Conservation (phyloP, 2,797 vertebrate species). For the Poecilia picta region DNA sequence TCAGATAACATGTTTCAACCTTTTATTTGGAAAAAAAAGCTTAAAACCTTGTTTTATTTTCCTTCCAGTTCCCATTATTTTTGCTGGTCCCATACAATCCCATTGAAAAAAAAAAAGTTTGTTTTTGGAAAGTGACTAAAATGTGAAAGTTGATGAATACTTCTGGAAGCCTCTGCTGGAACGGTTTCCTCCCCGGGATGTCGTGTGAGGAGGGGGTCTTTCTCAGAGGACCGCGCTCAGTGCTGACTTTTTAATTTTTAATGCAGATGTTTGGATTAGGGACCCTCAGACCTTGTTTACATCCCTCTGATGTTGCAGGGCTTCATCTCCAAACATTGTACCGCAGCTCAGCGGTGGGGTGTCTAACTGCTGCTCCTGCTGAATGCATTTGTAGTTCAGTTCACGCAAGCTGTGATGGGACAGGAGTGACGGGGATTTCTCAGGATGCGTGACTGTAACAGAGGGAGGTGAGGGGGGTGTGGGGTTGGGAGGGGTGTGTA, state of each 20-base stretch:
- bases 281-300: constrained; percentile 74
- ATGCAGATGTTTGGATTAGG: constrained; percentile 71
- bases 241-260: constrained; percentile 77
- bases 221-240: constrained; percentile 70
- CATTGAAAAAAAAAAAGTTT: not conserved
- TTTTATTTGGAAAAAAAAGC: not conserved
- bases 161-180: constrained; percentile 24
- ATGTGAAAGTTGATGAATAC: not conserved
- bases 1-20: not conserved
- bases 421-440: constrained; percentile 55
- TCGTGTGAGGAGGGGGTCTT: constrained; percentile 45
- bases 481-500: constrained; percentile 55
- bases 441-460: constrained; percentile 50
- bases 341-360: constrained; percentile 24
- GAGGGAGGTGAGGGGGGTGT: not conserved
- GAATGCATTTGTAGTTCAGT: constrained; percentile 7
- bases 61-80: not conserved
- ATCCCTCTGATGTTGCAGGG: constrained; percentile 71
- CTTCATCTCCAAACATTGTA: constrained; percentile 62
- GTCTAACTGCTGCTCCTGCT: not conserved
- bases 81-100: not conserved
- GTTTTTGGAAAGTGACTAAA: not conserved
- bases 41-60: not conserved
- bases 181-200: constrained; percentile 47
- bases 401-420: constrained; percentile 59